Evolutionary conservation across 2,113 vertebrate genomes (phyloP).

Genomic region (Cryptotis parvus): DNA sequence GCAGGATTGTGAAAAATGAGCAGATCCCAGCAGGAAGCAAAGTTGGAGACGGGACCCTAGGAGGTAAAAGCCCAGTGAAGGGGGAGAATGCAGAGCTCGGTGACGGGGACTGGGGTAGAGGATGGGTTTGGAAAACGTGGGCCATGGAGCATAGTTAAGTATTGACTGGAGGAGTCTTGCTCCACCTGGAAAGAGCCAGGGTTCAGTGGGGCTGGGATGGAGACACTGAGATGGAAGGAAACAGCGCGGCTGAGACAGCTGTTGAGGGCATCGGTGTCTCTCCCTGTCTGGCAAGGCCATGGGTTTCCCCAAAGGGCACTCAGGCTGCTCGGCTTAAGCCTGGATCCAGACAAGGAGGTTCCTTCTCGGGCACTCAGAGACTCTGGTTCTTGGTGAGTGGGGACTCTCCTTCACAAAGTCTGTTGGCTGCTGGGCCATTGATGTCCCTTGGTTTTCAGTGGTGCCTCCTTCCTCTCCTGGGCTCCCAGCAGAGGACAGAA

Average conservation of each 20-base stretch:
- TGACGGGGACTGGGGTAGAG: neutral
- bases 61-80: neutral
- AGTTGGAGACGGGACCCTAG: too few relatives aligned
- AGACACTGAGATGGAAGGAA: neutral
- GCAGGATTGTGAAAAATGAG: neutral
- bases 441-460: rapidly evolving
- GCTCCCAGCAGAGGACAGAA: neutral
- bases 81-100: too few relatives aligned
- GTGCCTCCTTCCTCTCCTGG: neutral
- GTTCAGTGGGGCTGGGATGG: neutral
- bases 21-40: neutral
- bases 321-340: neutral
- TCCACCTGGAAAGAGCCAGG: neutral
- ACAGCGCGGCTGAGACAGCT: neutral
- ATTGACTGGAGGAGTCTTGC: neutral
- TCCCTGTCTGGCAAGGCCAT: neutral
- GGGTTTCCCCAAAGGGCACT: neutral
- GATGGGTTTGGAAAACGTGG: neutral
- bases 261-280: rapidly evolving
- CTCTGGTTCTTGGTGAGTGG: neutral
- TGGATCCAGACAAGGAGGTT: too few relatives aligned
- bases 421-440: neutral
- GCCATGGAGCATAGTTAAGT: too few relatives aligned
- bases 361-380: too few relatives aligned
- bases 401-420: rapidly evolving